A percentile compares a stretch with the other conserved stretches of the same genome.
Evolutionary conservation across 2,113 vertebrate species (phyloP).

Genomic region (Saiga tatarica): DNA sequence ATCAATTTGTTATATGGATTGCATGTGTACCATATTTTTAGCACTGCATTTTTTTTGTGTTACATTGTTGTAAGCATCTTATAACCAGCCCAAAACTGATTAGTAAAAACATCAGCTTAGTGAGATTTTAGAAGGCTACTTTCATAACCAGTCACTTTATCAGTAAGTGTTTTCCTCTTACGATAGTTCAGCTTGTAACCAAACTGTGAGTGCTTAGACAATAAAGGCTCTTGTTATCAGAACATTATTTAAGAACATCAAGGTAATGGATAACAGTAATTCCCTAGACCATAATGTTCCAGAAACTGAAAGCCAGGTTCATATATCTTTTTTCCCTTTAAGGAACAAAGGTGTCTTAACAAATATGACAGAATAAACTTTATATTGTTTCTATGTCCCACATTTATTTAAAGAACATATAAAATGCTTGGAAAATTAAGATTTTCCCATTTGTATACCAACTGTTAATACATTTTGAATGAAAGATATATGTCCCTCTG

Average conservation of each 20-base stretch:
- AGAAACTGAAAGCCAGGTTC: neutral
- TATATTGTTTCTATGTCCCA: neutral
- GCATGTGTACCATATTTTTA: neutral
- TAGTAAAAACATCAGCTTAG: neutral
- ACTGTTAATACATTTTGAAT: conserved; percentile 4
- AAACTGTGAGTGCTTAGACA: neutral
- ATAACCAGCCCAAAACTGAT: neutral
- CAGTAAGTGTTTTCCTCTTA: neutral
- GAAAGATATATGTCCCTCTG: neutral
- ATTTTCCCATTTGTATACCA: neutral
- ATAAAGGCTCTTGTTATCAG: neutral
- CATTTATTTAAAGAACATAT: conserved; percentile 14
- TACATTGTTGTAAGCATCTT: neutral
- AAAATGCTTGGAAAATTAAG: neutral
- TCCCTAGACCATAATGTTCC: neutral
- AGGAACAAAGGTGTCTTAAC: neutral
- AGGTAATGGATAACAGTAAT: neutral
- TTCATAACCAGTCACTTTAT: neutral
- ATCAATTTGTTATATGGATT: neutral
- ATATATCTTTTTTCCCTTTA: neutral
- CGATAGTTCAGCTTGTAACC: neutral
- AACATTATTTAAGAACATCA: neutral
- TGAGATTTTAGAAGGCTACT: neutral
- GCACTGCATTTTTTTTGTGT: neutral
- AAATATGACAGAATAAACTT: neutral